Evolutionary conservation across 2,113 vertebrate genomes (phyloP).

Genomic region (Kryptolebias marmoratus): DNA sequence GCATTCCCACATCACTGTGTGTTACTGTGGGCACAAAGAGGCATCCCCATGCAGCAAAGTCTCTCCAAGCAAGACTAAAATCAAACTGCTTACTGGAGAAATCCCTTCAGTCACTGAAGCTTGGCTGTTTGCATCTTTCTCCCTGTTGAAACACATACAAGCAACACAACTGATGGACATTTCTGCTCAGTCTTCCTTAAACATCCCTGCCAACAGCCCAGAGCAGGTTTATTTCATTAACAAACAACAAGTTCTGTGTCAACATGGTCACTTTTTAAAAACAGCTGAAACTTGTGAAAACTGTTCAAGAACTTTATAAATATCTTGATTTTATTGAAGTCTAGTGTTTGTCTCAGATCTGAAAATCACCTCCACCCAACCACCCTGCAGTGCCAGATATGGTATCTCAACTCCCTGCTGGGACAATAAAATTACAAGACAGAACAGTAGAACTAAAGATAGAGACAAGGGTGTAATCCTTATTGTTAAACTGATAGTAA

Average conservation of each 20-base stretch:
- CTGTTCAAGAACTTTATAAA: not conserved
- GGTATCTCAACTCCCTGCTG: slow-evolving; percentile 23
- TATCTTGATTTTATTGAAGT: not conserved
- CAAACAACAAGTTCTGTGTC: not conserved
- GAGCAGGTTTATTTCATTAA: not conserved
- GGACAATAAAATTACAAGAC: slow-evolving; percentile 40
- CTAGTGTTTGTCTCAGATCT: slow-evolving; percentile 28
- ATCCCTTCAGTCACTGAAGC: slow-evolving; percentile 34
- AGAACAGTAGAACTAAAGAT: slow-evolving; percentile 3
- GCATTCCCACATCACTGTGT: slow-evolving; percentile 30
- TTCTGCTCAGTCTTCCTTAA: not conserved
- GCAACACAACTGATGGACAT: not conserved
- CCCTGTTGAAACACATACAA: not conserved
- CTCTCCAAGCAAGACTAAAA: slow-evolving; percentile 34
- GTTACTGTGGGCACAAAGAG: slow-evolving; percentile 40
- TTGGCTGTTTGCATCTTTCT: slow-evolving; percentile 6
- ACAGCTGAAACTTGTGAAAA: not conserved
- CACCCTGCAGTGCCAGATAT: slow-evolving; percentile 72
- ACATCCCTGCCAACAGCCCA: not conserved
- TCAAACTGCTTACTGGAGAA: slow-evolving; percentile 31
- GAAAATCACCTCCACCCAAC: slow-evolving; percentile 70
- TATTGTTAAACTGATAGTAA: not conserved
- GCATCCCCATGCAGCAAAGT: slow-evolving; percentile 21
- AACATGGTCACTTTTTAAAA: not conserved
- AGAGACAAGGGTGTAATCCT: not conserved